Evolutionary conservation across 2,888 invertebrate genomes (phyloP), one percentile per base, ranked within the genome.

Genomic region (Aleiodes alternator): DNA sequence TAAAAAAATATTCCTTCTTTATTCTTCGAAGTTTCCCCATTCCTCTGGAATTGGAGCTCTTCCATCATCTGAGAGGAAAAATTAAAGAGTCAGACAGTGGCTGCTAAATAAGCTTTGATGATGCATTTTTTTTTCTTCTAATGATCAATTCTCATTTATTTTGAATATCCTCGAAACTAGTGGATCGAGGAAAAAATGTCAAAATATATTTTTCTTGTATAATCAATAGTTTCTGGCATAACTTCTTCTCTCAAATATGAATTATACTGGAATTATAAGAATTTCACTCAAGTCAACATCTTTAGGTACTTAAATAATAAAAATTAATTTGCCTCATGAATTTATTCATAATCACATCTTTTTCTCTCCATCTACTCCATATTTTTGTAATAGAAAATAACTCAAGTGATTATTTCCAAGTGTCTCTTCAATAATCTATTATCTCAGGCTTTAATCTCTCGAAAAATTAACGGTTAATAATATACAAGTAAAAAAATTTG

Each of bases 1-100:
- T 72, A 78, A 72, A 50, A 76, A 70, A 73, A 72, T 77, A 75
- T 76, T 38, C 55, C 81, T 69, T 82, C 80, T 80, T 79, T 82
- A 78, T 79, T 79, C 80, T 78, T 76, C 79, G 81, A 76, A 55
- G 29, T 16, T 57, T 23, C 59, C 56, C 2, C 73, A 72, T 76
- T 66, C 55, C 76, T 71, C 76, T 73, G 78, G 76, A 73, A 56
- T 73, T 38, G 38, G 38, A 38, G 8, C 38, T 38, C 38, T 8
- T 38, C 38, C 38, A 38, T 38, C 38, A 38, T 38, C 38, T 8
- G 8, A 5, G 38, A 38, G 38, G 38, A 38, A 38, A 38, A 38
- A 38, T 38, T 1, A 8, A 38, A 8, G 38, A 38, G 1, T 38
- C 2, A 38, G 38, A 38, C 8, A 38, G 38, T 38, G 38, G 38